Evolutionary conservation across 1,140 invertebrate species (phyloP).

Genomic region (Pseudachorutes palmiensis): DNA sequence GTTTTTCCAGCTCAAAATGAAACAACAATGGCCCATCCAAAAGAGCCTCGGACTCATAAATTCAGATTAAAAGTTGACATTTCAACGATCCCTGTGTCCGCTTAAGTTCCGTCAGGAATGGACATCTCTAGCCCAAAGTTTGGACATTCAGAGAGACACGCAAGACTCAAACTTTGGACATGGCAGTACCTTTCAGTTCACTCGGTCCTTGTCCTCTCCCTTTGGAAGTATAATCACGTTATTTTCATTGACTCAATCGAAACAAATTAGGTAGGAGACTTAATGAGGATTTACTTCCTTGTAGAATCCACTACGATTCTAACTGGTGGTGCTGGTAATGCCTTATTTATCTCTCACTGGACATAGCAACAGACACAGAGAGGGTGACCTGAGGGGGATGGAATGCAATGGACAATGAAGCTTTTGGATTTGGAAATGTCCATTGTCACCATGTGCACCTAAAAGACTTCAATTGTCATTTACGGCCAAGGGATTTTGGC

Average conservation of each 20-base stretch:
- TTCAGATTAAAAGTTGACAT: conserved; percentile 25
- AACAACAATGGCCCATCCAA: background rate
- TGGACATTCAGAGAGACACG: background rate
- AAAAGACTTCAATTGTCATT: no score
- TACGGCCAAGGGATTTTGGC: no score
- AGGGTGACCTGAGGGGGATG: no score
- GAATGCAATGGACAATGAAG: no score
- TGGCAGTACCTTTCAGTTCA: no score
- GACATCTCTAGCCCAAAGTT: no score
- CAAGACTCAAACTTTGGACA: background rate
- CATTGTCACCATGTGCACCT: no score
- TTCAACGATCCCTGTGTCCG: background rate
- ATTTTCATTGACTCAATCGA: conserved; percentile 12
- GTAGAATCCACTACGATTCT: background rate
- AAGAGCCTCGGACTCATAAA: conserved; percentile 14
- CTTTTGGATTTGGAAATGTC: no score
- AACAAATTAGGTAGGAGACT: conserved; percentile 2
- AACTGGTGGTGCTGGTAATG: background rate
- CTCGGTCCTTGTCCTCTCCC: background rate
- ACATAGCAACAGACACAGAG: no score
- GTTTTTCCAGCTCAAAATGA: background rate
- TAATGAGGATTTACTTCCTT: background rate
- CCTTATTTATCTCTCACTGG: background rate
- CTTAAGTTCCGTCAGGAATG: background rate
- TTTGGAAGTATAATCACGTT: background rate